These are phyloP conservation scores for Bungarus multicinctus DNA, from an alignment of 2,113 vertebrate genomes.

Conservation along the genomic window DNA sequence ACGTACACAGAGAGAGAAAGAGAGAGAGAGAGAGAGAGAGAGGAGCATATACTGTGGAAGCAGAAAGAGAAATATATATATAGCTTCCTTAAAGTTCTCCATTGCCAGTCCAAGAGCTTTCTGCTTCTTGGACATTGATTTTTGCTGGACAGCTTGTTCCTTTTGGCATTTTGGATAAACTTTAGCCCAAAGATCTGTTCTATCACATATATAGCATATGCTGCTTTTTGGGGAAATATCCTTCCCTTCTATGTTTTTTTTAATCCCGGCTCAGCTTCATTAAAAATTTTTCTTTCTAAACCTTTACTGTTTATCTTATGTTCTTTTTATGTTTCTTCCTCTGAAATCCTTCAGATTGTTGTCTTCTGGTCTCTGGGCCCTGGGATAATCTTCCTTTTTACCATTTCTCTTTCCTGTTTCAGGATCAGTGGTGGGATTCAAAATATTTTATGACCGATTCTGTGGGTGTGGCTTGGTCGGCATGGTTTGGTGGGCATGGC, in stretches of 20 bases:
- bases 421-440: neutral
- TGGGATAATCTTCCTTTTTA: neutral
- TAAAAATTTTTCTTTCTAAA: neutral
- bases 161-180: neutral
- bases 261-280: neutral
- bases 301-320: neutral
- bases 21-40: too few species aligned
- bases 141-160: neutral
- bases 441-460: too few species aligned
- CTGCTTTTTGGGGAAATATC: neutral
- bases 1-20: too few species aligned
- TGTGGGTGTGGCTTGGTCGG: too few species aligned
- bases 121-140: neutral
- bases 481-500: too few species aligned
- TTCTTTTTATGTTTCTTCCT: neutral
- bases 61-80: too few species aligned
- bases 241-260: neutral
- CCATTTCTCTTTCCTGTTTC: neutral
- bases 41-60: too few species aligned
- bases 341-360: neutral
- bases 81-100: neutral
- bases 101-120: neutral
- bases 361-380: neutral
- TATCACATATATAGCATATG: neutral
- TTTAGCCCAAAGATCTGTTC: neutral